Base-by-base conservation (phyloP, 2,113 vertebrate genomes). In the Oreotrochilus melanogaster region DNA sequence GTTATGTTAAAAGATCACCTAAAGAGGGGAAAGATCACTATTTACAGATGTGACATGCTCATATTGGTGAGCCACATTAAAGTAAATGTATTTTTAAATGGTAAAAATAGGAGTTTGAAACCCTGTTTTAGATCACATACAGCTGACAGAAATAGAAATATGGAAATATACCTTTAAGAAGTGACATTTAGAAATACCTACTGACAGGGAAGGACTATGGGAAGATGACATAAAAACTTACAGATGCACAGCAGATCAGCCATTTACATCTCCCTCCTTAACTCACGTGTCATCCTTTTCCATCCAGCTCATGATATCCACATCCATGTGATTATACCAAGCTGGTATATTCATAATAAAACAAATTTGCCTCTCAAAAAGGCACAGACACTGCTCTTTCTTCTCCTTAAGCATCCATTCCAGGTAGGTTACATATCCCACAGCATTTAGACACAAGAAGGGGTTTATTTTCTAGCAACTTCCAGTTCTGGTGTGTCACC, bases 181-280 rank as follows among this genome's bases (percentile, higher is more conserved):
- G n/a, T 25, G 65, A 47, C 51, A 62, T 82, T 80, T 75, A 94
- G 65, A 67, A 69, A 25, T 54, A 75, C 15, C 9, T 89, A 65
- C 43, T 5, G 25, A 92, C 39, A 60, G 11, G 10, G 61, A 83
- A 87, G 15, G n/a, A 78, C 74, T 92, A 92, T 27, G 33, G 58
- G 33, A 90, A 93, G 89, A 56, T 58, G 62, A 89, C 61, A 65
- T 70, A 54, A 94, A 94, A 31, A 25, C 21, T 79, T 84, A 37
- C 58, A 91, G 72, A 81, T 39, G 54, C 82, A 56, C 65, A 83
- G 75, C 50, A 80, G 74, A 93, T 79, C 79, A 86, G 43, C 61
- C 61, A 73, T 69, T 94, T 75, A 74, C 86, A 94, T 96, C 80
- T 91, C 83, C 84, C 80, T 93, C 80, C 70, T 73, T 92, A 92